Conservation (phyloP, 2,888 invertebrate species). For the Drepana falcataria region DNA sequence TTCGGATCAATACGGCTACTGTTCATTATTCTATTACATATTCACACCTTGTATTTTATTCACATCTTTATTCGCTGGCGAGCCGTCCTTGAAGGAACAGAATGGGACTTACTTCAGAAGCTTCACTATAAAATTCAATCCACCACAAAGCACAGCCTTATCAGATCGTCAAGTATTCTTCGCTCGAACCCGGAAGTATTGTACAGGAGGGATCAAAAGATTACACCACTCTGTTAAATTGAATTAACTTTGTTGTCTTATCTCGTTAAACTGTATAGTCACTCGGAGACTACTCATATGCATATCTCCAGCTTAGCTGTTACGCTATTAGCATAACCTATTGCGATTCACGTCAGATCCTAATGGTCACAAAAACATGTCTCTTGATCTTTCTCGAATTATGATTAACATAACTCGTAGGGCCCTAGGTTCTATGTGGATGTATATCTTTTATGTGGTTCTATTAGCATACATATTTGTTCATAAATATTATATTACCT, state of each 20-base stretch:
- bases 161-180: no score
- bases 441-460: no score
- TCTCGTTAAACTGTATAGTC: background rate
- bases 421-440: no score
- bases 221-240: background rate
- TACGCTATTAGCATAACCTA: background rate
- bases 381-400: no score
- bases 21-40: no score
- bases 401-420: no score
- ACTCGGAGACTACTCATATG: background rate
- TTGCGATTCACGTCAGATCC: no score
- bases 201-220: background rate
- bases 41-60: slow-evolving; percentile 22
- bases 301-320: background rate
- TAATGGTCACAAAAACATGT: no score
- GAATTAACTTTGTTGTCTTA: background rate
- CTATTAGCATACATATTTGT: no score
- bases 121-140: slow-evolving; percentile 1
- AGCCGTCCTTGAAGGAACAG: slow-evolving; percentile 11
- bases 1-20: slow-evolving; percentile 15
- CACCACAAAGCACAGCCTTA: no score
- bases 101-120: slow-evolving; percentile 10
- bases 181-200: background rate
- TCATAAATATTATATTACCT: no score
- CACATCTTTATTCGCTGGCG: slow-evolving; percentile 12